Evolutionary conservation across 2,113 vertebrate genomes (phyloP), one percentile per base, ranked within the genome.

Genomic region (Lanius collurio): DNA sequence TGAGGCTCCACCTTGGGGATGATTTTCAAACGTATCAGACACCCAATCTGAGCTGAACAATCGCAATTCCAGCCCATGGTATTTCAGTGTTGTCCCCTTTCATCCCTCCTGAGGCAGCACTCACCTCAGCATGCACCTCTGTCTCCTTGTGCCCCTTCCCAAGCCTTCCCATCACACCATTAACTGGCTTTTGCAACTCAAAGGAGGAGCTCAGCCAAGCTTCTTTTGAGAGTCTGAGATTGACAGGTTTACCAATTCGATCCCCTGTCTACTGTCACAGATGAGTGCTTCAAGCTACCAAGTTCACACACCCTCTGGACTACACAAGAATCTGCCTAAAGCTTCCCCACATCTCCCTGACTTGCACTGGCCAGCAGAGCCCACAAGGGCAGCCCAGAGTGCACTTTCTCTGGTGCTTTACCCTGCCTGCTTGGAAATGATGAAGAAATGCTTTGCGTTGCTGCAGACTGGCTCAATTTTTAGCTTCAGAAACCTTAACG

Each of bases 401-500:
- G 23, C 7, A 7, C 46, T 57, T 82, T 76, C 65, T 64, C 80
- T 87, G 56, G 31, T 84, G 77, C 68, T 94, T 94, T 87, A 85
- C 70, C 79, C 76, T 87, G 90, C 31, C 65, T 75, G 62, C 75
- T 93, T 49, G 73, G 64, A 86, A 84, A 71, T 56, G 53, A 81
- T 0, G 62, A 60, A 31, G 64, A 87, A 84, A 64, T n/a, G 59
- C 50, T 87, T 83, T 64, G 70, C 50, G 89, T 53, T 87, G 79
- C 80, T 71, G 50, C 62, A 87, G 68, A 88, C 46, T 16, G 67
- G 64, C 46, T 28, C 7, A 6, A 42, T 89, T 94, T 96, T 86
- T 96, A 93, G 92, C 83, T 96, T 84, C 88, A 89, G 49, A 96
- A 95, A 50, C 39, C 82, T 82, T 96, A 95, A 96, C 11, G 68